Evolutionary conservation across 2,797 vertebrate species (phyloP).

Genomic region (Danio jaintianensis): DNA sequence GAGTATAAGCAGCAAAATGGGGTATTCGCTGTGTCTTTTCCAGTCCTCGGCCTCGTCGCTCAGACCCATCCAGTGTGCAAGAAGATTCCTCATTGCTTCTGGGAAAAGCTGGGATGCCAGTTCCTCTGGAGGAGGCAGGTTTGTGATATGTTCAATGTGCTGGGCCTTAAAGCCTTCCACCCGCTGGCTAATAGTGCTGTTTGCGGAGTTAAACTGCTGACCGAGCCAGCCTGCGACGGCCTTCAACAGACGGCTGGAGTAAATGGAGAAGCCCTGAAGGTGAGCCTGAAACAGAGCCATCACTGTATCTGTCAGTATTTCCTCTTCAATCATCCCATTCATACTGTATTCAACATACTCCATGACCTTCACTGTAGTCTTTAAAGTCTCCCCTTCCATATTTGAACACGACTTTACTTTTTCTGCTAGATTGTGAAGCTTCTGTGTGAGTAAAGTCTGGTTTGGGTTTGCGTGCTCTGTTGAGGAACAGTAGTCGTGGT

Average conservation of each 20-base stretch:
- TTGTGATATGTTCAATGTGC: constrained; percentile 83
- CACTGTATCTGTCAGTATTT: constrained; percentile 65
- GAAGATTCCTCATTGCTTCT: constrained; percentile 80
- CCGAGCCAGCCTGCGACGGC: constrained; percentile 81
- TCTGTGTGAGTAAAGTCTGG: constrained; percentile 61
- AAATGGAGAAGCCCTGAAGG: constrained; percentile 66
- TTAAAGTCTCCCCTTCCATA: constrained; percentile 60
- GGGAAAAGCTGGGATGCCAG: constrained; percentile 81
- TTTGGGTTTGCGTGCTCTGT: constrained; percentile 36
- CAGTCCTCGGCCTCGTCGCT: constrained; percentile 74
- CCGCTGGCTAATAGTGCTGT: constrained; percentile 78
- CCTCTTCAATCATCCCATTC: constrained; percentile 67
- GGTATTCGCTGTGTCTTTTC: constrained; percentile 83
- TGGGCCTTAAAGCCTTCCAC: constrained; percentile 84
- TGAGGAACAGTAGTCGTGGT: constrained; percentile 80
- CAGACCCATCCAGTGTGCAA: constrained; percentile 87
- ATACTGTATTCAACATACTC: constrained; percentile 68
- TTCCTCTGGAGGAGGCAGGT: constrained; percentile 83
- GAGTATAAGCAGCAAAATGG: constrained; percentile 84
- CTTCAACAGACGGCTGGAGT: constrained; percentile 76
- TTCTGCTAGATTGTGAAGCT: constrained; percentile 66
- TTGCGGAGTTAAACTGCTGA: constrained; percentile 79
- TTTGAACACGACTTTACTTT: constrained; percentile 57
- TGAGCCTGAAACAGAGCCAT: constrained; percentile 71
- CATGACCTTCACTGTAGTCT: constrained; percentile 68